Percentiles rank a stretch among this genome's conserved stretches.
Evolutionary conservation across 2,888 invertebrate genomes (phyloP).

Genomic region (Caenorhabditis becei): DNA sequence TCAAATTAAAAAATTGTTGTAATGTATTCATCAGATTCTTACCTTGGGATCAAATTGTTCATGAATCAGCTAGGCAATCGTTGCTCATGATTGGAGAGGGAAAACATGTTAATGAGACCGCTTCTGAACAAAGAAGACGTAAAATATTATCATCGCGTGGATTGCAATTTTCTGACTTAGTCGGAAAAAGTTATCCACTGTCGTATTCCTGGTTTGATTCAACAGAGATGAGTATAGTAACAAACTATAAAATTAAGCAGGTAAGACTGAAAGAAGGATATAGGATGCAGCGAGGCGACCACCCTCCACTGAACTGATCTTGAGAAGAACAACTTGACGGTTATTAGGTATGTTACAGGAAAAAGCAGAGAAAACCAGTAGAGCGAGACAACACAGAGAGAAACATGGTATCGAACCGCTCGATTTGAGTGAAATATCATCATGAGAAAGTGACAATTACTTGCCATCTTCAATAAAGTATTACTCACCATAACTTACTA

Average conservation of each 20-base stretch:
- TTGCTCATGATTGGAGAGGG: neutral
- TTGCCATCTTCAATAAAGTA: too few relatives aligned
- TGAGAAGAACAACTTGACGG: too few relatives aligned
- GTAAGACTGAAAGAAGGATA: neutral
- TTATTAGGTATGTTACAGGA: too few relatives aligned
- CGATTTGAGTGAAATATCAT: constrained; percentile 28
- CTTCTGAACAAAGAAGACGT: neutral
- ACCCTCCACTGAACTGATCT: too few relatives aligned
- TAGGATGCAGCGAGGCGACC: too few relatives aligned
- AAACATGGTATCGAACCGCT: constrained; percentile 43
- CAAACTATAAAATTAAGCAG: neutral
- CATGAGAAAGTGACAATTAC: neutral
- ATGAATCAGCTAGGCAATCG: neutral
- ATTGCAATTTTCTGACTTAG: constrained; percentile 8
- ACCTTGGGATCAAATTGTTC: neutral
- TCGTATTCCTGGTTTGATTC: constrained; percentile 56
- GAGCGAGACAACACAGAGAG: constrained; percentile 27
- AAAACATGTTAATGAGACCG: neutral
- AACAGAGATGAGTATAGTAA: constrained; percentile 41
- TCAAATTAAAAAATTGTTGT: neutral
- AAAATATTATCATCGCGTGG: neutral
- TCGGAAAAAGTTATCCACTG: constrained; percentile 46
- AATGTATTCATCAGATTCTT: neutral
- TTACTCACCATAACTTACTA: too few relatives aligned
- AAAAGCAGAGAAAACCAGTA: neutral